A percentile compares a stretch with the other conserved stretches of the same genome.
Evolutionary conservation across 2,888 invertebrate species (phyloP).

Genomic region (Apamea monoglypha): DNA sequence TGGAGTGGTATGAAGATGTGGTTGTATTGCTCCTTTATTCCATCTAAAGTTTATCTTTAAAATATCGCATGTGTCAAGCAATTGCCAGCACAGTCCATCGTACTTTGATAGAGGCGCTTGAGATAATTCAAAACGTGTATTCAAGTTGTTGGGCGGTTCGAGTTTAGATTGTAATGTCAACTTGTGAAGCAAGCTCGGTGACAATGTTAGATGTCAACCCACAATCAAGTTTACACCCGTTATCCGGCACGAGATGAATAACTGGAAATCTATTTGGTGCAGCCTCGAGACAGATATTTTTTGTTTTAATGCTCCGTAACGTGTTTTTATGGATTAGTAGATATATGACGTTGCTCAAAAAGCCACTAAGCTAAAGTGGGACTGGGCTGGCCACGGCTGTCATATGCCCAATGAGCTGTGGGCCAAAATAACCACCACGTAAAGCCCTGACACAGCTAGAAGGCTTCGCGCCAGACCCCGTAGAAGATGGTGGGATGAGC

Average conservation of each 20-base stretch:
- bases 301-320: background rate
- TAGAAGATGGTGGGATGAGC: background rate
- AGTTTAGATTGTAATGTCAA: background rate
- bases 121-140: background rate
- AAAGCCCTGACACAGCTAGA: too few species aligned
- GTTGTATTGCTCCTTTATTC: background rate
- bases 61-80: background rate
- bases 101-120: background rate
- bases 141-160: background rate
- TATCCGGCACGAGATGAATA: background rate
- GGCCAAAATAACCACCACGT: background rate
- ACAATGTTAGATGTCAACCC: background rate
- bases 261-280: background rate
- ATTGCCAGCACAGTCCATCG: background rate
- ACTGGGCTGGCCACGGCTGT: background rate
- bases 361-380: too few species aligned
- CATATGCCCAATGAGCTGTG: background rate
- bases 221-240: background rate
- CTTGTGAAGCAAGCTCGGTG: background rate
- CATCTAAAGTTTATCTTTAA: background rate
- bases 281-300: background rate
- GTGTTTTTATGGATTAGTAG: background rate
- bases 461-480: background rate
- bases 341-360: too few species aligned
- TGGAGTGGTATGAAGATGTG: too few species aligned